A percentile compares a stretch with the other conserved stretches of the same genome.
Conservation (phyloP, 2,797 vertebrate genomes). For the Eptatretus atami region DNA sequence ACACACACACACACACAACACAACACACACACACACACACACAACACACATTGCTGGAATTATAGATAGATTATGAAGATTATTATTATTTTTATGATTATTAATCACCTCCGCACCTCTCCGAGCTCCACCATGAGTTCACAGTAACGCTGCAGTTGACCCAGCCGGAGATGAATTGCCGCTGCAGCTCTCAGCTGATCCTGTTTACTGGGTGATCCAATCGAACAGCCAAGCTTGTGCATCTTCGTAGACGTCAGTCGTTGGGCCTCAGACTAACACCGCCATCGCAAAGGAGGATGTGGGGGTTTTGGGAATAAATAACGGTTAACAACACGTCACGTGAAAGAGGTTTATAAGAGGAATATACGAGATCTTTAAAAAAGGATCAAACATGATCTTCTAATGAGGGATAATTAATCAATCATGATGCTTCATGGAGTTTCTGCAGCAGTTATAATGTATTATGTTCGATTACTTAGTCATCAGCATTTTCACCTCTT, state of each 20-base stretch:
- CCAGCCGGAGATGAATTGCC: slow-evolving; percentile 56
- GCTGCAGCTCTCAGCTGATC: slow-evolving; percentile 68
- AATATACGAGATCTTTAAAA: too few relatives aligned
- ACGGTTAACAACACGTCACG: neutral
- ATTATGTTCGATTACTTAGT: too few relatives aligned
- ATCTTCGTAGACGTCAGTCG: slow-evolving; percentile 84
- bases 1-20: too few relatives aligned
- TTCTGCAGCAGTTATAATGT: too few relatives aligned
- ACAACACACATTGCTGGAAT: too few relatives aligned
- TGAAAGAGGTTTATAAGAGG: neutral
- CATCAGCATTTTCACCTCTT: too few relatives aligned
- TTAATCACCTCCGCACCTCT: slow-evolving; percentile 26
- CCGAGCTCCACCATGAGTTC: slow-evolving; percentile 93
- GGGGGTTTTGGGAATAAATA: slow-evolving; percentile 1
- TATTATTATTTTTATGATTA: neutral
- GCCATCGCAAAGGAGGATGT: neutral
- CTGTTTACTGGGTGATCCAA: slow-evolving; percentile 65
- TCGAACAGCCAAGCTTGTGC: slow-evolving; percentile 76
- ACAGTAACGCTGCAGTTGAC: slow-evolving; percentile 79
- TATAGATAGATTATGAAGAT: too few relatives aligned
- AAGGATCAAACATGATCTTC: too few relatives aligned
- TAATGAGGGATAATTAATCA: too few relatives aligned
- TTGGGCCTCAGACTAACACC: slow-evolving; percentile 53
- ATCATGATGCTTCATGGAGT: too few relatives aligned
- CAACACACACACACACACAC: too few relatives aligned